Evolutionary conservation across 2,797 vertebrate genomes (phyloP).

Genomic region (Phoebastria nigripes): DNA sequence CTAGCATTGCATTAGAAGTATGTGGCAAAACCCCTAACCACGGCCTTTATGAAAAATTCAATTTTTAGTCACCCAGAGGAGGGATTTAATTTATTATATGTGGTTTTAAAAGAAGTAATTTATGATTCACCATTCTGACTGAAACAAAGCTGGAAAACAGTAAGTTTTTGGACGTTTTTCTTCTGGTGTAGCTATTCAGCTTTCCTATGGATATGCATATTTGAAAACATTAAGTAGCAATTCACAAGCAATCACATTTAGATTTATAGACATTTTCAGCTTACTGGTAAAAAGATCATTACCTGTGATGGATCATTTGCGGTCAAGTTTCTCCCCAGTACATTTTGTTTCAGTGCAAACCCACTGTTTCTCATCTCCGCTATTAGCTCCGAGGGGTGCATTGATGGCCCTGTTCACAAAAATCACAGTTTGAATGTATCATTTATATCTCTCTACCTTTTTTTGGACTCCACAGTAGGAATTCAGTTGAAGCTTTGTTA

Average conservation of each 20-base stretch:
- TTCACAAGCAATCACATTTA: slow-evolving; percentile 82
- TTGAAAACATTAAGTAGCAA: slow-evolving; percentile 80
- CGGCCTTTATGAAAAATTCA: slow-evolving; percentile 13
- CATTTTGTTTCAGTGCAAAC: slow-evolving; percentile 99
- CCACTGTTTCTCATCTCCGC: slow-evolving; percentile 99
- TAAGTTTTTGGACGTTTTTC: slow-evolving; percentile 53
- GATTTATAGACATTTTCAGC: slow-evolving; percentile 81
- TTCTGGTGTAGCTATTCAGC: slow-evolving; percentile 36
- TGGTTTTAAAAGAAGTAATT: slow-evolving; percentile 56
- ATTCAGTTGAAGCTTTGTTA: slow-evolving; percentile 96
- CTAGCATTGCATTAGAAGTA: background rate
- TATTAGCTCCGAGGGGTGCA: slow-evolving; percentile 99
- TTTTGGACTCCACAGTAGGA: slow-evolving; percentile 89
- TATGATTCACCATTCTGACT: slow-evolving; percentile 60
- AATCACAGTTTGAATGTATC: slow-evolving; percentile 94
- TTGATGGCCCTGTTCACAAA: slow-evolving; percentile 98
- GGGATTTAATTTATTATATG: slow-evolving; percentile 68
- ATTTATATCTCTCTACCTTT: slow-evolving; percentile 89
- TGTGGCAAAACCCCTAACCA: background rate
- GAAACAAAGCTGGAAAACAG: slow-evolving; percentile 56
- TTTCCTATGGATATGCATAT: slow-evolving; percentile 81
- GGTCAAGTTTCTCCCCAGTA: slow-evolving; percentile 95
- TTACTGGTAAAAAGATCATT: slow-evolving; percentile 86
- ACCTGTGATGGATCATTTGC: slow-evolving; percentile 97
- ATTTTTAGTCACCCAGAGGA: slow-evolving; percentile 48